A percentile compares a stretch with the other conserved stretches of the same genome.
phyloP scores from a whole-genome alignment of 1,140 invertebrate genomes.

The Chymomyza costata region DNA sequence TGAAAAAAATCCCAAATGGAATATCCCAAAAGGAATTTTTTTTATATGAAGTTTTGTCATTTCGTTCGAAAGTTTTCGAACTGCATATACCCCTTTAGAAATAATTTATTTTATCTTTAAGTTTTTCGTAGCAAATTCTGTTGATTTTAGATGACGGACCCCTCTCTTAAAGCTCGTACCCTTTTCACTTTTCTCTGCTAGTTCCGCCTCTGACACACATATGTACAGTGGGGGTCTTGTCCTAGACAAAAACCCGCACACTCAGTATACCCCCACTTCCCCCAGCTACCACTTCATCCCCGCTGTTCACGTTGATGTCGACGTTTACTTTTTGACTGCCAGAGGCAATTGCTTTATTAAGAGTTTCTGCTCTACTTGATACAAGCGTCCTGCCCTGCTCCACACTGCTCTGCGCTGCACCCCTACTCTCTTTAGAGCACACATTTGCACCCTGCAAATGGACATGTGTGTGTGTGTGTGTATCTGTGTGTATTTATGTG shows the following conservation, averaged over 20 bases:
- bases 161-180: no score
- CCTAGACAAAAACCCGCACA: conserved; percentile 31
- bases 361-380: conserved; percentile 75
- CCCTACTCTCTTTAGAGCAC: not conserved
- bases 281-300: not conserved
- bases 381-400: conserved; percentile 27
- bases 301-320: conserved; percentile 57
- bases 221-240: conserved; percentile 37
- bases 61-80: no score
- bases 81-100: no score
- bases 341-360: conserved; percentile 75
- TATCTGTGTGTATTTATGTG: conserved; percentile 18
- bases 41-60: no score
- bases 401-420: not conserved
- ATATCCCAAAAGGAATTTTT: no score
- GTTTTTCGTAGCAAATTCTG: no score
- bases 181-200: no score
- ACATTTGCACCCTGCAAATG: conserved; percentile 48
- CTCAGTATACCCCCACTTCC: not conserved
- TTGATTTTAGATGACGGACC: no score
- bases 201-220: no score
- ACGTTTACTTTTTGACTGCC: conserved; percentile 75
- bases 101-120: no score
- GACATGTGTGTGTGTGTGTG: conserved; percentile 13
- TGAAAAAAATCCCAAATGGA: no score